These are phyloP conservation scores for Drosophila recens DNA, from an alignment of 2,888 invertebrate species.

Conservation along the genomic window DNA sequence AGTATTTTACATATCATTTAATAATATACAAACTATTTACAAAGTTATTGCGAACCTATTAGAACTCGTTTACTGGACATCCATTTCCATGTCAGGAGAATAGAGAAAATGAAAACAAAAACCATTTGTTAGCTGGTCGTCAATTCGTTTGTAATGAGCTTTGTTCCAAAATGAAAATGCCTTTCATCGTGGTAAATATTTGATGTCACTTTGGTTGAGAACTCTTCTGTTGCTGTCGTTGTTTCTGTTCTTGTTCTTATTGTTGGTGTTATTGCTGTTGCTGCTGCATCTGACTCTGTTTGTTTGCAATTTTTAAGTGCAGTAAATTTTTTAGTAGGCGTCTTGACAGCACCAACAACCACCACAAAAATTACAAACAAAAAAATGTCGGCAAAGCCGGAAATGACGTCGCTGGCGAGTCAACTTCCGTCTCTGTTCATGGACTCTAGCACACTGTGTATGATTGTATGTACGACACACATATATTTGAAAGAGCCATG, in stretches of 20 bases:
- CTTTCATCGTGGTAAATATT: constrained; percentile 67
- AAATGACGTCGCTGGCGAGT: constrained; percentile 73
- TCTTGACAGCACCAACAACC: constrained; percentile 44
- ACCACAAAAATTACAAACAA: constrained; percentile 24
- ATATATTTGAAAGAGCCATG: constrained; percentile 47
- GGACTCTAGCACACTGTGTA: constrained; percentile 16
- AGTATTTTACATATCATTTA: too few relatives aligned
- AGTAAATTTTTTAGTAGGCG: constrained; percentile 72
- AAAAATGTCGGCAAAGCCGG: constrained; percentile 50
- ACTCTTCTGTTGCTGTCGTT: constrained; percentile 18
- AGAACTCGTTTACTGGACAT: background rate
- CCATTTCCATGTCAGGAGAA: background rate
- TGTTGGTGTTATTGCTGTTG: constrained; percentile 18
- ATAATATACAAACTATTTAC: too few relatives aligned
- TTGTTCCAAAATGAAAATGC: constrained; percentile 62
- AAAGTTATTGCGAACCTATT: background rate
- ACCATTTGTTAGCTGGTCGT: constrained; percentile 57
- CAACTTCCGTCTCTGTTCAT: constrained; percentile 58
- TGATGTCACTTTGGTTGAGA: constrained; percentile 54
- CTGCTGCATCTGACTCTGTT: constrained; percentile 29
- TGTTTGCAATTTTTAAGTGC: constrained; percentile 59
- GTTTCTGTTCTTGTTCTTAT: background rate
- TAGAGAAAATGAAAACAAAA: constrained; percentile 43
- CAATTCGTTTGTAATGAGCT: constrained; percentile 40
- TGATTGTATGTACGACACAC: constrained; percentile 21